Conservation (phyloP, 2,113 vertebrate species). For the Ciconia maguari region DNA sequence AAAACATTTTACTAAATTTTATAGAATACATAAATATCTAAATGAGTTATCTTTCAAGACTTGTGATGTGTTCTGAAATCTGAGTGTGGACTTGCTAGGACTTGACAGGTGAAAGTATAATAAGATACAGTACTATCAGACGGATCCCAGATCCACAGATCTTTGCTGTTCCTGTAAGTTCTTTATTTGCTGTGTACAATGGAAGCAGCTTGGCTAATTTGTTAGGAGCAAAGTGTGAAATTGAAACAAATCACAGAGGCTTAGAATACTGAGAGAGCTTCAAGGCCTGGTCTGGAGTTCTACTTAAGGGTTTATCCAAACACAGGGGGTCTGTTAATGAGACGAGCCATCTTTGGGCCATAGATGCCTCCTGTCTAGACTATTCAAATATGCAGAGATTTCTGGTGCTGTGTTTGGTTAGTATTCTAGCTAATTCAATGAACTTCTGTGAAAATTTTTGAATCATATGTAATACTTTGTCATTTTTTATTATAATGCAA, state of each 20-base stretch:
- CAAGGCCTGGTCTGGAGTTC: background rate
- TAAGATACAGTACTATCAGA: background rate
- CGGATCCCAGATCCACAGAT: background rate
- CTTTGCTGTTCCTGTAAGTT: background rate
- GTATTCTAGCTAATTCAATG: background rate
- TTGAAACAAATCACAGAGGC: background rate
- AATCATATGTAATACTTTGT: background rate
- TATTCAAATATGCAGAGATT: background rate
- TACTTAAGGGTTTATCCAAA: background rate
- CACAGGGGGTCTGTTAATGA: background rate
- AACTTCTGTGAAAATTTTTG: background rate
- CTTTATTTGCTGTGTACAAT: background rate
- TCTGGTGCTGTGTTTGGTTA: background rate
- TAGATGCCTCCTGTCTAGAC: background rate
- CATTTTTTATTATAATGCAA: background rate
- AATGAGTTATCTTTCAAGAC: background rate
- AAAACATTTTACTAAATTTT: fast-evolving
- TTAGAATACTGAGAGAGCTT: background rate
- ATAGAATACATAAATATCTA: background rate
- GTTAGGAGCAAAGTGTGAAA: background rate
- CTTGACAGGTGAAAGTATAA: background rate
- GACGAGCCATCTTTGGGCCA: background rate
- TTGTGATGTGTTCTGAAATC: background rate
- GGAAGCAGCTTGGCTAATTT: background rate
- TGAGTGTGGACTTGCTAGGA: background rate